Evolutionary conservation across 2,797 vertebrate genomes (phyloP), one percentile per base, ranked within the genome.

Genomic region (Tokudaia muenninki): DNA sequence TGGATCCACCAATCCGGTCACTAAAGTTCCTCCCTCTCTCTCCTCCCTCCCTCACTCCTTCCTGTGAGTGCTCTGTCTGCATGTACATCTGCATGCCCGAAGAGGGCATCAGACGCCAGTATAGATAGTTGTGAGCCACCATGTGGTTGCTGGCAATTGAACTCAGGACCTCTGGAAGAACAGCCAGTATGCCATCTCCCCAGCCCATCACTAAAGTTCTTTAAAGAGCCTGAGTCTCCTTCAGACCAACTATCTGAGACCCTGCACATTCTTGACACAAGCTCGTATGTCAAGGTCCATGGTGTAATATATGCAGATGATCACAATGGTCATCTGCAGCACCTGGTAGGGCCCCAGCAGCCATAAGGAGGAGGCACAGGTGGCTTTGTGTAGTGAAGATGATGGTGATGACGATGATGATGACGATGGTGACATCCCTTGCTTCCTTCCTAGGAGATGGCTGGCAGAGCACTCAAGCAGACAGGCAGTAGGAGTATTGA

Each of bases 401-500:
- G 44, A 11, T 6, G 14, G 31, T 41, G 59, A 31, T 11, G 34
- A 22, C 1, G 8, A 31, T 1, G 31, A 34, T 2, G 34, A 13
- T 37, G 34, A 13, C 0, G 4, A 14, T 0, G 17, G 12, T 74
- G 52, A 29, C 12, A 0, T 88, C 88, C 65, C 78, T 80, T 83
- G 74, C 86, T 97, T 95, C 93, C 88, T 29, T 47, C 13, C 80
- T 96, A 99, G 99, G 99, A 99, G 98, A 99, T 99, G 99, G 99
- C 99, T 0, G 98, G 99, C 96, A 98, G 99, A 87, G 99, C 99
- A 0, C 98, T 99, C 96, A 99, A 99, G 98, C 99, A 99, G 98
- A 99, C 99, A 0, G 99, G 99, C 87, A 99, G 99, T 98, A 99
- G 99, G 97, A 99, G 99, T 96, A 99, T 99, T 2, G 99, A 99